A percentile compares a stretch with the other conserved stretches of the same genome.
These are phyloP conservation scores for Falcaria lacertinaria DNA, from an alignment of 2,888 invertebrate species.

Conservation along the genomic window DNA sequence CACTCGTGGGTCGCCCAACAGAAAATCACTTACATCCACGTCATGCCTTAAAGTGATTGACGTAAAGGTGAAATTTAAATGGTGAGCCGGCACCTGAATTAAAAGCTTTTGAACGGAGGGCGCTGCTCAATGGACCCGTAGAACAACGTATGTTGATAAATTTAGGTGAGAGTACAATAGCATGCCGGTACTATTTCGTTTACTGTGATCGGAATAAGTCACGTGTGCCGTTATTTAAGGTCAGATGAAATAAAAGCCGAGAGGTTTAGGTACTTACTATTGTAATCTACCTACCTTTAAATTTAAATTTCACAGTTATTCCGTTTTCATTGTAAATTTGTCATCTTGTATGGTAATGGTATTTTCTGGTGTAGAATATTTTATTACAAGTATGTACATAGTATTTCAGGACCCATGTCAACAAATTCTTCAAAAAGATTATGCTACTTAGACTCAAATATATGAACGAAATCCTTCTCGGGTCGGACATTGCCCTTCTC, in stretches of 20 bases:
- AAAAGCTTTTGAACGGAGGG: constrained; percentile 1
- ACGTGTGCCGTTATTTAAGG: background rate
- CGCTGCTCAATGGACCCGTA: constrained; percentile 4
- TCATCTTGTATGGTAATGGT: too few species aligned
- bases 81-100: background rate
- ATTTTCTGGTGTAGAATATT: too few species aligned
- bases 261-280: too few species aligned
- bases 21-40: background rate
- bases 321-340: too few species aligned
- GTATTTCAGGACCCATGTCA: too few species aligned
- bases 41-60: background rate
- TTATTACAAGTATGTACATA: too few species aligned
- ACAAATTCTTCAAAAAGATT: too few species aligned
- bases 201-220: constrained; percentile 8
- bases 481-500: background rate
- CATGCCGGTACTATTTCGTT: constrained; percentile 17
- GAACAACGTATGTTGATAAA: constrained; percentile 24
- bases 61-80: constrained; percentile 1
- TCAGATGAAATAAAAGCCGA: too few species aligned
- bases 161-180: constrained; percentile 17
- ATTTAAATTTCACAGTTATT: too few species aligned
- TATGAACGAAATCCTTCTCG: too few species aligned
- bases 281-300: too few species aligned
- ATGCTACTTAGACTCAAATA: too few species aligned
- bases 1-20: background rate